Evolutionary conservation across 2,888 invertebrate species (phyloP).

Genomic region (Ochropacha duplaris): DNA sequence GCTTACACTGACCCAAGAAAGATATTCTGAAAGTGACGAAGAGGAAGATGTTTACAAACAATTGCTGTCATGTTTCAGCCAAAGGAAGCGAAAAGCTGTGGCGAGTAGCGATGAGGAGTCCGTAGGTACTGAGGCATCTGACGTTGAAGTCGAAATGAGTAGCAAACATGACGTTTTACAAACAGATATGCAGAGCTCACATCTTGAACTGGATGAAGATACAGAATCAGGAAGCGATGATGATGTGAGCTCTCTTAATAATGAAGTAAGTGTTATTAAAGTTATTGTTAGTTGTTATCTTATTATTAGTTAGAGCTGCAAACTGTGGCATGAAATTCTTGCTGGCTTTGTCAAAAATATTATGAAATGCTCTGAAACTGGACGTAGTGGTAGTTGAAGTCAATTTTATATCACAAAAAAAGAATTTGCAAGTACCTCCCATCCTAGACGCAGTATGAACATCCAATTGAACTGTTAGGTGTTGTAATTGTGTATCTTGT

Average conservation of each 20-base stretch:
- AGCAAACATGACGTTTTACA: neutral
- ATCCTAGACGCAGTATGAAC: too few species aligned
- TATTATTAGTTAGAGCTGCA: too few species aligned
- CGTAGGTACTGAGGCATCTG: slow-evolving; percentile 26
- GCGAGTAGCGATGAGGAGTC: slow-evolving; percentile 56
- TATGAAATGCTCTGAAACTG: too few species aligned
- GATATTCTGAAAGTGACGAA: slow-evolving; percentile 79
- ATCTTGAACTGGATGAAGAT: slow-evolving; percentile 4
- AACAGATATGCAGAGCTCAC: neutral
- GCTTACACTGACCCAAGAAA: slow-evolving; percentile 54
- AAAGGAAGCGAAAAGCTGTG: slow-evolving; percentile 29
- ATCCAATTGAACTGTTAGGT: too few species aligned
- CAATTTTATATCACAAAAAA: too few species aligned
- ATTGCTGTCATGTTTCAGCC: slow-evolving; percentile 77
- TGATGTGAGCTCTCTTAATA: slow-evolving; percentile 12
- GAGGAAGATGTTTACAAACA: slow-evolving; percentile 76
- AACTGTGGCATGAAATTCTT: too few species aligned
- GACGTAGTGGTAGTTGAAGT: too few species aligned
- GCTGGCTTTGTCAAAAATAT: too few species aligned
- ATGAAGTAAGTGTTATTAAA: slow-evolving; percentile 5
- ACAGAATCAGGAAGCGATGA: slow-evolving; percentile 4
- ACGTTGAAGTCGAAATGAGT: slow-evolving; percentile 12
- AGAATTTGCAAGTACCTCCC: too few species aligned
- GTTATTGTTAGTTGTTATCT: slow-evolving; percentile 9
- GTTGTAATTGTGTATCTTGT: slow-evolving; percentile 8